Evolutionary conservation across 1,140 invertebrate species (phyloP).

Genomic region (Hormaphis cornu): DNA sequence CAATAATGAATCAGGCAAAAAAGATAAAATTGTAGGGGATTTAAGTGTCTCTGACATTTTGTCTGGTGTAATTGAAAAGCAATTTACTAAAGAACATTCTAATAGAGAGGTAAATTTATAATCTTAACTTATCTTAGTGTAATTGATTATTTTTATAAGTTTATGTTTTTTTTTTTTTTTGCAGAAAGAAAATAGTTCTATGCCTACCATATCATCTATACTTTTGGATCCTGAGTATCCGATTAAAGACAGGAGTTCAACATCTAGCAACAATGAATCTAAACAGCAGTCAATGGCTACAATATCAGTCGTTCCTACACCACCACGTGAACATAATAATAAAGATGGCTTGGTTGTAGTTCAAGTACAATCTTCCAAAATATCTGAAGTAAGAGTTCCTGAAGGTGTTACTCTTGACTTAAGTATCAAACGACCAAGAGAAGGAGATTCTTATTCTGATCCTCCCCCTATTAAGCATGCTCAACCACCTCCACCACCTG

Average conservation of each 20-base stretch:
- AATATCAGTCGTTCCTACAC: slow-evolving; percentile 54
- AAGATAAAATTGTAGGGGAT: slow-evolving; percentile 38
- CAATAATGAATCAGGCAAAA: slow-evolving; percentile 27
- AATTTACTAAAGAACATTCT: slow-evolving; percentile 53
- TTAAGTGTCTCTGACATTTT: slow-evolving; percentile 66
- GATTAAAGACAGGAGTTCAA: slow-evolving; percentile 11
- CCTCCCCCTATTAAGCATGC: slow-evolving; percentile 31
- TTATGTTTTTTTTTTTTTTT: background rate
- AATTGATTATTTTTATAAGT: slow-evolving; percentile 35
- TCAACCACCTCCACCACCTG: slow-evolving; percentile 41
- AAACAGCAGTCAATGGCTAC: slow-evolving; percentile 45
- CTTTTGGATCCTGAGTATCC: slow-evolving; percentile 26
- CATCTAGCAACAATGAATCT: slow-evolving; percentile 6
- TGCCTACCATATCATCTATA: slow-evolving; percentile 21
- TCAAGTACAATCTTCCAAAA: slow-evolving; percentile 44
- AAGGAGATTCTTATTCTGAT: slow-evolving; percentile 39
- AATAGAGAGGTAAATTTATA: background rate
- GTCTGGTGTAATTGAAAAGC: slow-evolving; percentile 63
- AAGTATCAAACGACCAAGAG: slow-evolving; percentile 65
- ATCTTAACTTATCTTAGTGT: background rate
- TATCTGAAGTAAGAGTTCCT: slow-evolving; percentile 55
- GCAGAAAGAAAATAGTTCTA: slow-evolving; percentile 15
- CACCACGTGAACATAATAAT: slow-evolving; percentile 39
- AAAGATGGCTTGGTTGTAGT: slow-evolving; percentile 41
- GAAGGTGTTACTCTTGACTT: slow-evolving; percentile 64